Base-by-base conservation (phyloP, 2,888 invertebrate species). In the Megastigmus dorsalis region DNA sequence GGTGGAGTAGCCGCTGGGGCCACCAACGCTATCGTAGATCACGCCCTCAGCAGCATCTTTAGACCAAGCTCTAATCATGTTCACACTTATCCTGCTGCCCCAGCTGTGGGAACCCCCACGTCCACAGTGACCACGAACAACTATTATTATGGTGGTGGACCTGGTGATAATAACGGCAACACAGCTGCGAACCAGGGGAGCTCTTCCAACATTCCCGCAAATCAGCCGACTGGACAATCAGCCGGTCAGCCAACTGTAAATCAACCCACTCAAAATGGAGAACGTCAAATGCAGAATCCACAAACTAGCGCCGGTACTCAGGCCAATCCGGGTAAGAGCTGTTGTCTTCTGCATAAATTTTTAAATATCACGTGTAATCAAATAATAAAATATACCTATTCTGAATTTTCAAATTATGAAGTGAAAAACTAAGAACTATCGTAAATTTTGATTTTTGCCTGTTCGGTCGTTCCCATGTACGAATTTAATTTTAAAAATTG, bases 21-120 rank as follows among this genome's bases (percentile, higher is more conserved):
- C 2, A 63, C 68, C 28, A 74, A 63, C 10, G 74, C 74, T 10
- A 57, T 68, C 13, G 74, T 74, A 26, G 57, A 68, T 9, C 62
- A 62, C 36, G 74, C 63, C 13, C 68, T 74, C 30, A 68, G 63
- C 26, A 55, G 62, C 30, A 74, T 74, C 15, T 74, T 74, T 52
- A 15, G 74, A 9, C 57, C 74, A 3, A 62, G 62, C 23, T 10
- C 33, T 1, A 36, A 30, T 10, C 33, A 66, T 10, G 48, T 63
- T 2, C 68, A 74, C 41, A 68, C 68, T 1, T 74, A 68, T 15
- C 74, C 74, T 0, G 63, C 57, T 20, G 55, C 74, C 1, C 74
- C 74, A 2, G 7, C 48, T 5, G 55, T 68, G 6, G 68, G 74
- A 15, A 74, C 74, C 0, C 63, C 73, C 3, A 74, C 74, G 1